Evolutionary conservation across 2,113 vertebrate species (phyloP).

Genomic region (Melozone crissalis): DNA sequence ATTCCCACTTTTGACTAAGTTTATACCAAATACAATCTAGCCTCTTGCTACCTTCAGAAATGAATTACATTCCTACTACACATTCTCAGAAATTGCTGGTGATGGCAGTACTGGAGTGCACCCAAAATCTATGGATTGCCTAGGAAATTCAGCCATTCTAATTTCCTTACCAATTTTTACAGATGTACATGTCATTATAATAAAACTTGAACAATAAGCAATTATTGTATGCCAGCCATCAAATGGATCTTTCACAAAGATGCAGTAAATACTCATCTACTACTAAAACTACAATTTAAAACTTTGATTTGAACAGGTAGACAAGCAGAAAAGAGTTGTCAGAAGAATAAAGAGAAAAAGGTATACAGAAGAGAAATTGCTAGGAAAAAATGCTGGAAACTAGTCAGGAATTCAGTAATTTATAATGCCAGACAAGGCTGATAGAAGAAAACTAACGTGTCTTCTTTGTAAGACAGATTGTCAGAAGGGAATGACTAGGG

Average conservation of each 20-base stretch:
- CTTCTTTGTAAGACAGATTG: background rate
- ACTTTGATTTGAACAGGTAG: background rate
- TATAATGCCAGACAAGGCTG: background rate
- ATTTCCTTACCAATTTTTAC: background rate
- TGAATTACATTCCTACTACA: background rate
- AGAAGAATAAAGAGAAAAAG: background rate
- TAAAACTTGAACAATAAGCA: background rate
- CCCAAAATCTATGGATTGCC: background rate
- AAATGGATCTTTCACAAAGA: background rate
- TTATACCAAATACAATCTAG: background rate
- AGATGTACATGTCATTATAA: background rate
- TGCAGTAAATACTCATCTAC: background rate
- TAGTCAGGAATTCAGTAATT: background rate
- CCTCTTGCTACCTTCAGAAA: background rate
- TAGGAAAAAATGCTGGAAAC: background rate
- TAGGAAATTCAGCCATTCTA: background rate
- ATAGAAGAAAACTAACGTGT: background rate
- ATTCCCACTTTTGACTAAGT: background rate
- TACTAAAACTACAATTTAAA: background rate
- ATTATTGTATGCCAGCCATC: background rate
- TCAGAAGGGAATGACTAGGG: background rate
- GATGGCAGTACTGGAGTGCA: background rate
- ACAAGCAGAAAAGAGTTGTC: constrained; percentile 16
- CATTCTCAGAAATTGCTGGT: background rate
- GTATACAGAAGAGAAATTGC: background rate